These are phyloP conservation scores for Willowsia nigromaculata DNA, from an alignment of 2,888 invertebrate genomes.

Conservation along the genomic window DNA sequence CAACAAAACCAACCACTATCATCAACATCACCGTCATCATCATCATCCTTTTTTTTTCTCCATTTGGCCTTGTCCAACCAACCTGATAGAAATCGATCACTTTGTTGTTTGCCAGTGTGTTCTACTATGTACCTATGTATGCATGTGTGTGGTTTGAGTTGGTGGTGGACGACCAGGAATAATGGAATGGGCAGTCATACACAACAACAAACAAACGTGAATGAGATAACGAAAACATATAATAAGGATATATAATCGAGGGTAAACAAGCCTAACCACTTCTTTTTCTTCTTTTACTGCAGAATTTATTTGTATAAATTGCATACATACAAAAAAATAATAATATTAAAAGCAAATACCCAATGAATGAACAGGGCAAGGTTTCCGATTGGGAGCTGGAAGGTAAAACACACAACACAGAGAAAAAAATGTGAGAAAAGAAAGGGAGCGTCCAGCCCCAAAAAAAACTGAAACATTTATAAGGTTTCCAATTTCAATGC, in stretches of 20 bases:
- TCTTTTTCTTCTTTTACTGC: neutral
- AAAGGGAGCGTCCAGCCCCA: neutral
- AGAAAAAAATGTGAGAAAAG: neutral
- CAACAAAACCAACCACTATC: neutral
- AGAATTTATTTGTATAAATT: constrained; percentile 1
- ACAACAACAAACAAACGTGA: constrained; percentile 31
- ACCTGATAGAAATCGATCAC: constrained; percentile 55
- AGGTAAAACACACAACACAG: neutral
- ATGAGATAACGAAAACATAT: constrained; percentile 3
- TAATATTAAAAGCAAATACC: neutral
- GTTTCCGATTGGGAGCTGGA: neutral
- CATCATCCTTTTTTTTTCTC: neutral
- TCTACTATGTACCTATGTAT: too few species aligned
- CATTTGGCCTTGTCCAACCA: constrained; percentile 51
- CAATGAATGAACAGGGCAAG: neutral
- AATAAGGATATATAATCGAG: neutral
- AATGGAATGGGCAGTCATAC: constrained; percentile 45
- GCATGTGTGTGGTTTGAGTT: neutral
- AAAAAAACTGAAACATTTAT: neutral
- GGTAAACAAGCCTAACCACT: neutral
- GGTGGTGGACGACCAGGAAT: neutral
- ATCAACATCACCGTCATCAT: constrained; percentile 7
- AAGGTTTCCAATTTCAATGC: neutral
- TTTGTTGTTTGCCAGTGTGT: constrained; percentile 25
- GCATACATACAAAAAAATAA: neutral